phyloP scores from a whole-genome alignment of 2,797 vertebrate species.

The Bufotes viridis region DNA sequence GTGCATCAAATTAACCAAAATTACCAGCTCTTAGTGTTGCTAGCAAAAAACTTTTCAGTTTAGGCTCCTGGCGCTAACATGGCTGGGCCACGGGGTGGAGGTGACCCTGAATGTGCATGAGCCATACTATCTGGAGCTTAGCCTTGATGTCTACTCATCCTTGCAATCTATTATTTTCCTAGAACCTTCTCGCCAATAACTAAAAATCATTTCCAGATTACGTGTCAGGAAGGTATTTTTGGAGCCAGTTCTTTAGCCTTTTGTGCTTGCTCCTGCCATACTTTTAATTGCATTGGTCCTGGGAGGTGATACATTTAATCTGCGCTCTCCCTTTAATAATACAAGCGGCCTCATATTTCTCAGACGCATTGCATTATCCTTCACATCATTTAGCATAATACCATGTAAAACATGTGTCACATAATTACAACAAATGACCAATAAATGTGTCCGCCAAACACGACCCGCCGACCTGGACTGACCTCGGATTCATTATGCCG shows the following conservation, averaged over 20 bases:
- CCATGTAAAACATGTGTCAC: conserved; percentile 43
- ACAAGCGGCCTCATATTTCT: background rate
- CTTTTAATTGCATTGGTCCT: background rate
- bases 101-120: no score
- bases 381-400: conserved; percentile 15
- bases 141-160: background rate
- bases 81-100: no score
- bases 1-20: no score
- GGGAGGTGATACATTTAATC: background rate
- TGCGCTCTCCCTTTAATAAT: background rate
- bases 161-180: background rate
- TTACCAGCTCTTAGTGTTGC: no score
- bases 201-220: background rate
- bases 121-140: no score
- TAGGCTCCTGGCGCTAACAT: no score
- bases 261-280: background rate
- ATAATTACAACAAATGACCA: conserved; percentile 49
- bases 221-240: background rate
- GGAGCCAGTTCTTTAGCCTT: no score
- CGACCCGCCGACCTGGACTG: conserved; percentile 13
- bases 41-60: no score
- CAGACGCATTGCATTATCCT: background rate
- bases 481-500: conserved; percentile 32
- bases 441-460: conserved; percentile 17
- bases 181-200: background rate